A percentile compares a stretch with the other conserved stretches of the same genome.
phyloP scores from a whole-genome alignment of 2,113 vertebrate species.

The Cyrtonyx montezumae region DNA sequence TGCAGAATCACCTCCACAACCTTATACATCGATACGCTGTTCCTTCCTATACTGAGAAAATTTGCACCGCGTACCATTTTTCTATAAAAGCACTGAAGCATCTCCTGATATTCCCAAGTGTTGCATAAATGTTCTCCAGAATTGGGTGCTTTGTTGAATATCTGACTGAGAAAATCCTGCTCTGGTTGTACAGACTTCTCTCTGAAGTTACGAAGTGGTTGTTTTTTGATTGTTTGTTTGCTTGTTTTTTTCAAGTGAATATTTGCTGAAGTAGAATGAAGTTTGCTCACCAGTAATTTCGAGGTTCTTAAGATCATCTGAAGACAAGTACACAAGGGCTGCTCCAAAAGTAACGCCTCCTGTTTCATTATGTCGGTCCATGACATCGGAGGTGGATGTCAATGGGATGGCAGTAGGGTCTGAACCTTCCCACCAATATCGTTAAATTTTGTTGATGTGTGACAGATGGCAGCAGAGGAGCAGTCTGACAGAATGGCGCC shows the following conservation, averaged over 20 bases:
- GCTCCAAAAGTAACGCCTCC: not conserved
- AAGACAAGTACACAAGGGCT: not conserved
- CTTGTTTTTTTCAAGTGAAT: accelerated
- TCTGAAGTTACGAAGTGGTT: not conserved
- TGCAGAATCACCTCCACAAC: not conserved
- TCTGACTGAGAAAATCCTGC: not conserved
- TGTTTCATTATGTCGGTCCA: not conserved
- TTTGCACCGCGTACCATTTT: not conserved
- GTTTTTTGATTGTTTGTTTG: too few species aligned
- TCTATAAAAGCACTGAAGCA: not conserved
- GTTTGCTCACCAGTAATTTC: not conserved
- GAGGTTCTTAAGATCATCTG: not conserved
- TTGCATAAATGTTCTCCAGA: not conserved
- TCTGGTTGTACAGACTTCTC: not conserved
- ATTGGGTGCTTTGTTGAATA: not conserved
- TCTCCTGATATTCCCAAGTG: not conserved
- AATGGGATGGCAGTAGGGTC: not conserved
- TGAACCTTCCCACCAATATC: not conserved
- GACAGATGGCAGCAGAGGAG: not conserved
- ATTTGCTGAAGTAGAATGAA: not conserved
- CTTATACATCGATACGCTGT: not conserved
- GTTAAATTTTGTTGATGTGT: not conserved
- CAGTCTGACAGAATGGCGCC: too few species aligned
- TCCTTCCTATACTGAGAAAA: not conserved
- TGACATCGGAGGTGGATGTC: not conserved